These are phyloP conservation scores for Altica lythri DNA, from an alignment of 2,888 invertebrate genomes.

Conservation along the genomic window DNA sequence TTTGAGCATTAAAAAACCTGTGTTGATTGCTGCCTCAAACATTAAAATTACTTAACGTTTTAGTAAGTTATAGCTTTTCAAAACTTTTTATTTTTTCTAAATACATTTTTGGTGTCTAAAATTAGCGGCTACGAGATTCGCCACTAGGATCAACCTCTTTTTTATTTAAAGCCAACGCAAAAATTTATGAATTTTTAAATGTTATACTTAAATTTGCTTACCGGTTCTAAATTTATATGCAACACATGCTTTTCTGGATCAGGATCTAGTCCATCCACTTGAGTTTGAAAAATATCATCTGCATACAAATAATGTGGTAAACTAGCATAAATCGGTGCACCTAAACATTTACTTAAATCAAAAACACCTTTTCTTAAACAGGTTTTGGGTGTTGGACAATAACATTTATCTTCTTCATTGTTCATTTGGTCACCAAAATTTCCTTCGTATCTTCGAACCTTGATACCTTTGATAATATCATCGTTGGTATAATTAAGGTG, in stretches of 20 bases:
- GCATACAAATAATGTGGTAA: conserved; percentile 77
- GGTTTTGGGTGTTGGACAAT: conserved; percentile 61
- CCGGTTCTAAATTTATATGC: conserved; percentile 77
- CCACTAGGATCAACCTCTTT: no score
- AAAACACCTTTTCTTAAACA: conserved; percentile 75
- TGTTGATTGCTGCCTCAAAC: no score
- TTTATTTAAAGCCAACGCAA: no score
- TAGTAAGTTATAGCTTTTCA: no score
- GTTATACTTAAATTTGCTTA: conserved; percentile 52
- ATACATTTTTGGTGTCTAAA: no score
- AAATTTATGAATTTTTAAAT: not conserved
- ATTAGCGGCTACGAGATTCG: no score
- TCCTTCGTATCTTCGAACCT: conserved; percentile 68
- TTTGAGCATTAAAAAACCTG: no score
- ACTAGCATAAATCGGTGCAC: conserved; percentile 75
- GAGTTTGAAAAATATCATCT: conserved; percentile 57
- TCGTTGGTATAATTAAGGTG: conserved; percentile 65
- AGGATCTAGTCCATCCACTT: conserved; percentile 68
- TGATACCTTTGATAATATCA: conserved; percentile 66
- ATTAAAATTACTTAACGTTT: no score
- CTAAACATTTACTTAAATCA: conserved; percentile 69
- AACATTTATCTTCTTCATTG: conserved; percentile 62
- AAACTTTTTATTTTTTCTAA: no score
- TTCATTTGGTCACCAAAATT: conserved; percentile 71
- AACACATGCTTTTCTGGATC: conserved; percentile 73